Evolutionary conservation across 2,113 vertebrate genomes (phyloP), one percentile per base, ranked within the genome.

Genomic region (Ceyx cyanopectus): DNA sequence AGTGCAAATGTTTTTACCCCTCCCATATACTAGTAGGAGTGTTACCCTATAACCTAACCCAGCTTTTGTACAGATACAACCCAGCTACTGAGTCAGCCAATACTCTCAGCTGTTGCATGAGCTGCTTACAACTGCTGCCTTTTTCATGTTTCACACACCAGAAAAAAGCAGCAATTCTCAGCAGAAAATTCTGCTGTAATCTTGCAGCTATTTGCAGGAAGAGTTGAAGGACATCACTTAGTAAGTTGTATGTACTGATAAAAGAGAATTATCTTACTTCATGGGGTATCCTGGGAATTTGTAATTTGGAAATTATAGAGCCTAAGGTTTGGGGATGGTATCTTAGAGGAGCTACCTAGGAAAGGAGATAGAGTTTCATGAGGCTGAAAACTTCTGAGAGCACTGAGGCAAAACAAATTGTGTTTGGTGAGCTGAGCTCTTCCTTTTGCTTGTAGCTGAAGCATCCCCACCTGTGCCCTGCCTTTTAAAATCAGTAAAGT

Each of bases 151-250:
- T 53, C 85, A 26, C 81, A 63, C 85, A 69, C 60, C 58, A 12
- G 75, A 54, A 91, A 69, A 80, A 43, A 77, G 87, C 85, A 9
- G 18, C 73, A 66, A 74, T 82, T 82, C 46, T 85, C 80, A 91
- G 81, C 92, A 91, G 94, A 66, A 89, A 89, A 89, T 77, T 32
- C 90, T 92, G 93, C 69, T 56, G 79, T 82, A 82, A 89, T 89
- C 81, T 66, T 58, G 70, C 90, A 91, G 82, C 85, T 89, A 76
- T 94, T 91, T 94, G 90, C 85, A 61, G 90, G 90, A 95, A 75
- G 87, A 92, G 90, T 61, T 95, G 94, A 63, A 95, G 92, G 61
- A 91, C 95, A 43, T 85, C 95, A 30, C 79, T 91, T 94, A 95
- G 93, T 95, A 92, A 95, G 95, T 54, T 16, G 20, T 80, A 26